Conservation (phyloP, 2,113 vertebrate species). For the Colaptes auratus region DNA sequence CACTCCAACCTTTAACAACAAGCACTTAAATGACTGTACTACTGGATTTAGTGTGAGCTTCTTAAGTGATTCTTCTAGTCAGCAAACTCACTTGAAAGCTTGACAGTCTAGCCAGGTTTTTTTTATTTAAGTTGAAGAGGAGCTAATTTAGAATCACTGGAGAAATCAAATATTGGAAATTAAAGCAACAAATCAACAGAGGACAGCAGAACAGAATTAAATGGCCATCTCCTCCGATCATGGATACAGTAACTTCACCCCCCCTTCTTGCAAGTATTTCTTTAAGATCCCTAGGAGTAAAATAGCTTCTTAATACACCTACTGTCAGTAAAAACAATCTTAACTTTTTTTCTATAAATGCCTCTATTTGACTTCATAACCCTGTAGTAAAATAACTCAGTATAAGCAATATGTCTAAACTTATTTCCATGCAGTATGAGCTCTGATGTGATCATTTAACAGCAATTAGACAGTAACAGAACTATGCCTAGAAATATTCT, state of each 20-base stretch:
- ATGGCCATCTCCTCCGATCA: background rate
- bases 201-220: constrained; percentile 4
- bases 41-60: constrained; percentile 23
- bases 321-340: background rate
- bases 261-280: background rate
- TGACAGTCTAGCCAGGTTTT: background rate
- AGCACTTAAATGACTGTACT: constrained; percentile 17
- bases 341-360: background rate
- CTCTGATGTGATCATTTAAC: background rate
- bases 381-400: background rate
- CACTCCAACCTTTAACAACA: background rate
- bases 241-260: background rate
- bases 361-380: background rate
- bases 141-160: constrained; percentile 32
- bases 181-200: constrained; percentile 15
- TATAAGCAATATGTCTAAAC: background rate
- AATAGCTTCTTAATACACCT: background rate
- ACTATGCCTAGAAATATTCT: background rate
- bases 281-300: background rate
- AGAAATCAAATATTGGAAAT: constrained; percentile 33
- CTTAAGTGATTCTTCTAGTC: constrained; percentile 43
- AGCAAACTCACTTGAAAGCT: constrained; percentile 31
- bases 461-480: background rate
- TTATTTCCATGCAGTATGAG: background rate
- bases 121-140: background rate